Evolutionary conservation across 2,113 vertebrate species (phyloP).

Genomic region (Beaufortia kweichowensis): DNA sequence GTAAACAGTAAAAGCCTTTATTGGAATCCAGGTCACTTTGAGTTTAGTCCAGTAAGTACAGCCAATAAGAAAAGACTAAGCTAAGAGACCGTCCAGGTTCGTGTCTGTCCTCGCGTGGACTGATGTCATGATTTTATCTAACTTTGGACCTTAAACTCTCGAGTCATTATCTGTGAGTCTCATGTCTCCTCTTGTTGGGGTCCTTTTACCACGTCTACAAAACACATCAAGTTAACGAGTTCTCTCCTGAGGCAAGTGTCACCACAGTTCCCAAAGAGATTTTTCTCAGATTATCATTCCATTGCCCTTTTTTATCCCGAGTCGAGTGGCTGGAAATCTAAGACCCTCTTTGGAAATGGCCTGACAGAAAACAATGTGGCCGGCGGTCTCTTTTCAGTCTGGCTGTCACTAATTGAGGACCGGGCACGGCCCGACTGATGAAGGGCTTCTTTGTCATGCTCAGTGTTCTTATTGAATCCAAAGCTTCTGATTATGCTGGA

Average conservation of each 20-base stretch:
- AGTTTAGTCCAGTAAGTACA: constrained; percentile 2
- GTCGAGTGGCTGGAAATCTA: constrained; percentile 50
- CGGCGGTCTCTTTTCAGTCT: constrained; percentile 63
- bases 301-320: constrained; percentile 62
- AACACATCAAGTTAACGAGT: constrained; percentile 24
- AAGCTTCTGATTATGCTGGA: constrained; percentile 60
- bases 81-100: background rate
- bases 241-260: constrained; percentile 35
- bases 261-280: constrained; percentile 35
- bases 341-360: constrained; percentile 34
- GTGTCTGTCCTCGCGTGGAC: background rate
- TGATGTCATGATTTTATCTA: constrained; percentile 25
- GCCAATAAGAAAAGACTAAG: background rate
- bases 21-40: constrained; percentile 10
- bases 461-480: constrained; percentile 61
- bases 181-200: constrained; percentile 19
- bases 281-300: constrained; percentile 67
- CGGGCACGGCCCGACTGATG: constrained; percentile 68
- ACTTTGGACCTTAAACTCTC: background rate
- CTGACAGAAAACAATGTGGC: constrained; percentile 54
- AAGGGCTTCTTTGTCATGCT: constrained; percentile 71
- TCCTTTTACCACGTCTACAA: constrained; percentile 27
- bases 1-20: no score
- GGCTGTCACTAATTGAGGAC: constrained; percentile 71
- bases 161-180: background rate